These are phyloP conservation scores for Pseudeuparius sepicola DNA, from an alignment of 2,888 invertebrate genomes.

Conservation along the genomic window DNA sequence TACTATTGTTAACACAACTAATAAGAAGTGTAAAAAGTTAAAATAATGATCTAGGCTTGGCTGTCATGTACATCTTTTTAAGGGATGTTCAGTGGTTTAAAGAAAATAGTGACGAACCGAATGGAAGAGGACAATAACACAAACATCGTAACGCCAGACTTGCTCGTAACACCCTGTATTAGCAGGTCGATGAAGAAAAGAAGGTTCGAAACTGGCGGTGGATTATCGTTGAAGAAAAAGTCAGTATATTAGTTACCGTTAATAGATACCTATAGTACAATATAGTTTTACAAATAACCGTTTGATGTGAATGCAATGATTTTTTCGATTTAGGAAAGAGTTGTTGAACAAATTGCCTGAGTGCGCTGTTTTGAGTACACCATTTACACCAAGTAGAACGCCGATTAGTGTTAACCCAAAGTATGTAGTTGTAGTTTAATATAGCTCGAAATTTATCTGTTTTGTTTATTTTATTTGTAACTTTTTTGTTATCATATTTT, in stretches of 20 bases:
- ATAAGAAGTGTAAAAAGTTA: too few species aligned
- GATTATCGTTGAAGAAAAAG: constrained; percentile 55
- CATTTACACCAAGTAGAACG: constrained; percentile 44
- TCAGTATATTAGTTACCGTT: too few species aligned
- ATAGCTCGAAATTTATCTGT: too few species aligned
- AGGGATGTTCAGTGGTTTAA: constrained; percentile 70
- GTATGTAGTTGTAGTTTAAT: constrained; percentile 16
- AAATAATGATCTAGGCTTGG: too few species aligned
- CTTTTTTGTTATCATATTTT: too few species aligned
- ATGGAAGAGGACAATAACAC: constrained; percentile 42
- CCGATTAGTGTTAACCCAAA: constrained; percentile 31
- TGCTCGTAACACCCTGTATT: constrained; percentile 46
- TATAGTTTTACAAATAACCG: too few species aligned
- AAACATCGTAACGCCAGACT: constrained; percentile 32
- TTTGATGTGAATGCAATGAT: too few species aligned
- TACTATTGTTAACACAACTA: too few species aligned
- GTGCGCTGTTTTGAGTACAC: constrained; percentile 41
- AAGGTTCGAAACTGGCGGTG: constrained; percentile 48
- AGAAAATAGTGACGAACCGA: constrained; percentile 65
- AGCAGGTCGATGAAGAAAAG: constrained; percentile 56
- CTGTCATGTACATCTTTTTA: too few species aligned
- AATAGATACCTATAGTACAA: too few species aligned
- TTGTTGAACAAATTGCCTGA: constrained; percentile 51
- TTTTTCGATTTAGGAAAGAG: constrained; percentile 47
- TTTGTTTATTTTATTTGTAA: too few species aligned